Percentiles rank a stretch among this genome's conserved stretches.
Conservation (phyloP, 30 jellyfish, hydroid and myxozoan species). For the Cassiopea xamachana region DNA sequence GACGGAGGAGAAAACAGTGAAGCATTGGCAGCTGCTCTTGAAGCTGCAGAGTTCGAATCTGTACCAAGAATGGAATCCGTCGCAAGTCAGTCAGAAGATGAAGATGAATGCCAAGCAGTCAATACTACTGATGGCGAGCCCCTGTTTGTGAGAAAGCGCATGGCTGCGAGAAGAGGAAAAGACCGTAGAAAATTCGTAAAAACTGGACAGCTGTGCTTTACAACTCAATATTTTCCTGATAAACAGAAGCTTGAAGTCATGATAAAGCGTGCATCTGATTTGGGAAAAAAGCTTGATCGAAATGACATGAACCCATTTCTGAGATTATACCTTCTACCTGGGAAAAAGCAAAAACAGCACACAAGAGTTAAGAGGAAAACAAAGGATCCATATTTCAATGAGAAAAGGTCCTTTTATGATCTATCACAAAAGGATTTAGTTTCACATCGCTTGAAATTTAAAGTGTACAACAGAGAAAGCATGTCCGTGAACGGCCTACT, state of each 20-base stretch:
- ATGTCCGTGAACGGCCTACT: slow-evolving; percentile 72
- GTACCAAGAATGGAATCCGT: background rate
- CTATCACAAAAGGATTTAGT: slow-evolving; percentile 54
- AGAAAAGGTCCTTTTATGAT: slow-evolving; percentile 64
- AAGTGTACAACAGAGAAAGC: slow-evolving; percentile 76
- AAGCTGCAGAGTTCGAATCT: slow-evolving; percentile 28
- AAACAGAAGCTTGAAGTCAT: slow-evolving; percentile 60
- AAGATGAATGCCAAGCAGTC: slow-evolving; percentile 7
- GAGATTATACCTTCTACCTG: slow-evolving; percentile 85
- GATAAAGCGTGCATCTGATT: slow-evolving; percentile 65
- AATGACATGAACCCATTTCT: slow-evolving; percentile 83
- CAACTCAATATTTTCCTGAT: slow-evolving; percentile 52
- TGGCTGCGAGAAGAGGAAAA: slow-evolving; percentile 49
- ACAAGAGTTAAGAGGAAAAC: slow-evolving; percentile 82
- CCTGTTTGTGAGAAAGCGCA: slow-evolving; percentile 10
- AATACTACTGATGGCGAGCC: background rate
- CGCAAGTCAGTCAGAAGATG: background rate
- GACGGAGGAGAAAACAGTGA: slow-evolving; percentile 1
- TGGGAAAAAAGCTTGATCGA: slow-evolving; percentile 67
- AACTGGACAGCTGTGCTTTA: slow-evolving; percentile 83
- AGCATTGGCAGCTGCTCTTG: slow-evolving; percentile 51
- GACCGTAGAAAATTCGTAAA: slow-evolving; percentile 23
- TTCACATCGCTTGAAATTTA: slow-evolving; percentile 74
- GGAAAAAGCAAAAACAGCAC: slow-evolving; percentile 90
- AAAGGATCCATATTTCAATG: slow-evolving; percentile 85